These are phyloP conservation scores for Mastigias papua DNA, from an alignment of 30 jellyfish, hydroid and myxozoan genomes.

Conservation along the genomic window DNA sequence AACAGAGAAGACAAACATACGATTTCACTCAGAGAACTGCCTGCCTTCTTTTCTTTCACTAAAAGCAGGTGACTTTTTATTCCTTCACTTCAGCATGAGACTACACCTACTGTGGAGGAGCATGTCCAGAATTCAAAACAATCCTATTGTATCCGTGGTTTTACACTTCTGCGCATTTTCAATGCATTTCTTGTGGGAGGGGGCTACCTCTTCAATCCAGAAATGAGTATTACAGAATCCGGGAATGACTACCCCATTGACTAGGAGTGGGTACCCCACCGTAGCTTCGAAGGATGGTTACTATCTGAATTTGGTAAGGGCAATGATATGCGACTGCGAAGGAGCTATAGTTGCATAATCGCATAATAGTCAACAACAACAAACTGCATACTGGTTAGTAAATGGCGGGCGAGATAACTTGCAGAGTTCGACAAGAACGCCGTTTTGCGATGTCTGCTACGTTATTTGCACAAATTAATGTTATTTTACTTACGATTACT, in stretches of 20 bases:
- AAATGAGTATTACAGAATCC: too few species aligned
- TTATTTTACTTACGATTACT: not conserved
- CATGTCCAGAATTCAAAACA: too few species aligned
- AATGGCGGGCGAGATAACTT: not conserved
- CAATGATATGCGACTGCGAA: not conserved
- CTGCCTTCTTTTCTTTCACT: not conserved
- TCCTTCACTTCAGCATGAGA: not conserved
- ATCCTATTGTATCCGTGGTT: too few species aligned
- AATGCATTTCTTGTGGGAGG: too few species aligned
- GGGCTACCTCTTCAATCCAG: too few species aligned
- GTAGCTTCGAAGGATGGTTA: too few species aligned
- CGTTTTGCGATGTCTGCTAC: conserved; percentile 23
- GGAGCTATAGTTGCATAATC: too few species aligned
- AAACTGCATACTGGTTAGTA: not conserved
- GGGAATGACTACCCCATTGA: too few species aligned
- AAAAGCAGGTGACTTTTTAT: not conserved
- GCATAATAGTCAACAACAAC: not conserved
- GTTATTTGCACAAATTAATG: not conserved
- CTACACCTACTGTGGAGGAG: not conserved
- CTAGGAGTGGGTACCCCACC: too few species aligned
- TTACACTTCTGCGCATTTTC: too few species aligned
- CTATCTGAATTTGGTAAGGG: too few species aligned
- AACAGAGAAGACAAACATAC: not conserved
- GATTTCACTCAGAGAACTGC: not conserved
- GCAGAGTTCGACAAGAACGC: not conserved